Conservation (phyloP, 2,888 invertebrate genomes). For the Hypercompe scribonia region DNA sequence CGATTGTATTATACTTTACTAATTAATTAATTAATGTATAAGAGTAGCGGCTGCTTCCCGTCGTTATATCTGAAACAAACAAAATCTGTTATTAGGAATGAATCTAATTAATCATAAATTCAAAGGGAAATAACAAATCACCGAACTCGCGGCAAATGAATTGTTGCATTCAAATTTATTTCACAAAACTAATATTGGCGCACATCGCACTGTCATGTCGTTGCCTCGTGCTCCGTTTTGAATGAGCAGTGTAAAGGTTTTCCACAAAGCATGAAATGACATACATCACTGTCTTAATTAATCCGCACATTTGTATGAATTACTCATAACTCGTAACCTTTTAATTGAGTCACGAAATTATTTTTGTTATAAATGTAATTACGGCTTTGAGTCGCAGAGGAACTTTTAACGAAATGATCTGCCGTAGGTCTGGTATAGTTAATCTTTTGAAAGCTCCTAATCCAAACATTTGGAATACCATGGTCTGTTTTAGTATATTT, state of each 20-base stretch:
- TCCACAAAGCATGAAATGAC: conserved; percentile 16
- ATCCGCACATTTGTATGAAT: conserved; percentile 38
- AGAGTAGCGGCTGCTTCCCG: conserved; percentile 63
- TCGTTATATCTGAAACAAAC: conserved; percentile 79
- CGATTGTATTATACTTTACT: conserved; percentile 58
- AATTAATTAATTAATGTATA: conserved; percentile 58
- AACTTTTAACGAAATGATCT: conserved; percentile 77
- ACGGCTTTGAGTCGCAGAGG: conserved; percentile 51
- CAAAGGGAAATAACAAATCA: conserved; percentile 63
- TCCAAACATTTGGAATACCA: conserved; percentile 63
- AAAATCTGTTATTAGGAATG: conserved; percentile 62
- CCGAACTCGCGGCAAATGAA: conserved; percentile 62
- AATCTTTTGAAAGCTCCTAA: conserved; percentile 79
- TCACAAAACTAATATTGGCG: conserved; percentile 44
- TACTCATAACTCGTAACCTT: conserved; percentile 45
- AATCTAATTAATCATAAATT: conserved; percentile 55
- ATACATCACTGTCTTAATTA: conserved; percentile 32
- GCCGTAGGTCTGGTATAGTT: conserved; percentile 66
- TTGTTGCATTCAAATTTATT: conserved; percentile 62
- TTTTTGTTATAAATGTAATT: conserved; percentile 70
- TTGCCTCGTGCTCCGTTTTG: neutral
- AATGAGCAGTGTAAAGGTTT: neutral
- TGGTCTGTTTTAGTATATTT: conserved; percentile 49
- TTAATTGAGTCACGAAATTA: conserved; percentile 63
- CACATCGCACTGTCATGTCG: neutral